Conservation (phyloP, 2,113 vertebrate genomes). For the Aptenodytes patagonicus region DNA sequence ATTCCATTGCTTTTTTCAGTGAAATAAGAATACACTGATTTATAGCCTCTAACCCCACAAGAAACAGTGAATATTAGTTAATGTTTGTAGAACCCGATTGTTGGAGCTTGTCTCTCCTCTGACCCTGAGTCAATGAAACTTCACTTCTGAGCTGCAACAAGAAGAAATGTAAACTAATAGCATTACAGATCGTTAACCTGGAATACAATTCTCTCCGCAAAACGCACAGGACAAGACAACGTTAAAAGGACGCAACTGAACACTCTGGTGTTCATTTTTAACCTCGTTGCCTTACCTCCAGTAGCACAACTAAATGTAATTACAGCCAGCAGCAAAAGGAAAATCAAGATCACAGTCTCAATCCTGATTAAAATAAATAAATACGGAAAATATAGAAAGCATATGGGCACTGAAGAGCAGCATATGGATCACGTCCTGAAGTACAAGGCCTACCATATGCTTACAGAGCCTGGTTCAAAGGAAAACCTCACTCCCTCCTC, state of each 20-base stretch:
- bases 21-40: background rate
- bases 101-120: background rate
- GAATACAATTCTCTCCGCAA: background rate
- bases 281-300: conserved; percentile 15
- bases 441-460: conserved; percentile 72
- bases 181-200: background rate
- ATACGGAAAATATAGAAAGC: conserved; percentile 54
- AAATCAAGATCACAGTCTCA: conserved; percentile 61
- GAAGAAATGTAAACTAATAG: background rate
- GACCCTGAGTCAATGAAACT: background rate
- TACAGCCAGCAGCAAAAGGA: conserved; percentile 68
- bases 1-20: background rate
- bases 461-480: conserved; percentile 66
- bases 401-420: conserved; percentile 73
- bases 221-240: background rate
- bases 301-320: conserved; percentile 56
- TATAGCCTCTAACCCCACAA: background rate
- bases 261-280: conserved; percentile 7
- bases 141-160: background rate
- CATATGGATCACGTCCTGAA: conserved; percentile 75
- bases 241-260: conserved; percentile 11
- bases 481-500: conserved; percentile 61
- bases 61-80: background rate
- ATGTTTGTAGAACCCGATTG: background rate
- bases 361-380: conserved; percentile 67